Base-by-base conservation (phyloP, 2,888 invertebrate genomes). In the Calephelis perditalis region DNA sequence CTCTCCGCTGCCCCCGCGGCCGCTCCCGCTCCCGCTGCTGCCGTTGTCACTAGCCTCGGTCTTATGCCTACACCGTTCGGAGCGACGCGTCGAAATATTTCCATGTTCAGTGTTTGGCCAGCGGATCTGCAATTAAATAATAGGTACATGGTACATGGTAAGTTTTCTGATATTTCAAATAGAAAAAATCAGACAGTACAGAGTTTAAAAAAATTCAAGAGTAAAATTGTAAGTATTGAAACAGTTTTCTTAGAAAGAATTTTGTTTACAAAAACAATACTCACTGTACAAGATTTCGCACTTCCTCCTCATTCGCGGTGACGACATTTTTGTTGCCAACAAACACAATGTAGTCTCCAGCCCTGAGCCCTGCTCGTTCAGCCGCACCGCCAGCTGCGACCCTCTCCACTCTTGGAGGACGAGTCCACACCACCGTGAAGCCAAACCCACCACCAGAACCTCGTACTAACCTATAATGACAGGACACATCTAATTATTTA, bases 381-480 rank as follows among this genome's bases (percentile, higher is more conserved):
- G 97, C 97, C 6, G 96, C 95, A 11, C 96, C 92, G 4, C 95
- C 95, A 0, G 94, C 93, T 63, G 96, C 96, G 11, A 97, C 95
- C 63, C 96, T 91, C 77, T 97, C 97, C 54, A 97, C 95, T 35
- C 96, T 92, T 5, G 97, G 97, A 0, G 97, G 97, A 73, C 96
- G 94, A 7, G 96, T 97, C 97, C 97, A 97, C 1, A 96, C 96
- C 59, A 97, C 94, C 6, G 96, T 96, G 84, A 97, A 97, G 12
- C 97, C 97, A 71, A 95, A 96, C 36, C 95, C 95, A n/a, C 92
- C 91, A 37, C 85, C 89, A 8, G 87, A 80, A 1, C 91, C 92
- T 3, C 94, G 81, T 59, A 84, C 71, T 26, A 90, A 71, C 70
- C 89, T 90, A 26, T 26, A 26, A 26, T 26, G 26, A 26, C 26